These are phyloP conservation scores for Meiosimyza decipiens DNA, from an alignment of 2,888 invertebrate genomes.

Conservation along the genomic window DNA sequence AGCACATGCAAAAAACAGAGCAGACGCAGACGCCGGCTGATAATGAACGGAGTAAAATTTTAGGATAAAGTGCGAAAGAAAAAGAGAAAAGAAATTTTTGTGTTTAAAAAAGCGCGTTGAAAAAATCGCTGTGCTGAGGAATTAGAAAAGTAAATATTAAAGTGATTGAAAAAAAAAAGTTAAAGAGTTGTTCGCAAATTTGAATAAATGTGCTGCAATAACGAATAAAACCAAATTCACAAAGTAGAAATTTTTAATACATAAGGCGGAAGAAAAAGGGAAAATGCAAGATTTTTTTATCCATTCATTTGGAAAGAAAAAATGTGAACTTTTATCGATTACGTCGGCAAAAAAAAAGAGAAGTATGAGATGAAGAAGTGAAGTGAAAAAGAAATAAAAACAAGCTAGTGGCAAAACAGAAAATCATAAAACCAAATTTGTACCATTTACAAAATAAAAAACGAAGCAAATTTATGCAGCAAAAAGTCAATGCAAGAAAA, in stretches of 20 bases:
- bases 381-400: neutral
- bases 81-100: constrained; percentile 6
- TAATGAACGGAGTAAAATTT: neutral
- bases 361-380: neutral
- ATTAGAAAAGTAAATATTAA: constrained; percentile 26
- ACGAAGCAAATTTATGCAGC: neutral
- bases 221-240: neutral
- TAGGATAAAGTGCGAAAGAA: neutral
- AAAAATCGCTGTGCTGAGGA: neutral
- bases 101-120: constrained; percentile 18
- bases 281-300: constrained; percentile 3
- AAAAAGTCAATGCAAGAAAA: constrained; percentile 20
- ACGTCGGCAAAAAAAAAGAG: constrained; percentile 19
- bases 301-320: neutral
- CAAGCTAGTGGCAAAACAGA: neutral
- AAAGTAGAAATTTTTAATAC: neutral
- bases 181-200: constrained; percentile 6
- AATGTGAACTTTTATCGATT: constrained; percentile 27
- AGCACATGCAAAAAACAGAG: constrained; percentile 26
- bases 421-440: too few relatives aligned
- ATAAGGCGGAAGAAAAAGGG: constrained; percentile 1
- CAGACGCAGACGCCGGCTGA: constrained; percentile 29
- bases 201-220: neutral
- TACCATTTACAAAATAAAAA: neutral
- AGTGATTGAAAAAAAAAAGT: neutral